Percentiles rank a stretch among this genome's conserved stretches.
Conservation (phyloP, 35 echinoderm and acorn worm species). For the Lytechinus variegatus region DNA sequence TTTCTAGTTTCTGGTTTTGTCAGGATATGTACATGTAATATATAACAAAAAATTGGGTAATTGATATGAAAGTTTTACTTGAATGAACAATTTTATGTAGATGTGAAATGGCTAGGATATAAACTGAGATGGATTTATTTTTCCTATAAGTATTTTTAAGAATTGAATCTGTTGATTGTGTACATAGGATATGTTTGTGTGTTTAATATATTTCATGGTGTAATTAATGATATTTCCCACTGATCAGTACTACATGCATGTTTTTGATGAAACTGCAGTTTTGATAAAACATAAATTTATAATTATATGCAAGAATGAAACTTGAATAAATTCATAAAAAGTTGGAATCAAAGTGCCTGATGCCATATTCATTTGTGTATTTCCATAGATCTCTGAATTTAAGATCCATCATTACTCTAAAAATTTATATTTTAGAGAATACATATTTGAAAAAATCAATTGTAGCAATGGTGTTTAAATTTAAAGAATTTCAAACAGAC, state of each 20-base stretch:
- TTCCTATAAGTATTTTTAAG: too few species aligned
- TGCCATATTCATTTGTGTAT: not conserved
- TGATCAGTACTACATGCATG: not conserved
- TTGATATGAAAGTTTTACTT: not conserved
- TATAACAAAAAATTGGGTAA: not conserved
- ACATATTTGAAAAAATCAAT: not conserved
- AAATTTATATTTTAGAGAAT: not conserved
- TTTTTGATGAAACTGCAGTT: slow-evolving; percentile 3
- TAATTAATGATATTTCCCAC: not conserved
- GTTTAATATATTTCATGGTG: not conserved
- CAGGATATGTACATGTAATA: not conserved
- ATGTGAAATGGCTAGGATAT: not conserved
- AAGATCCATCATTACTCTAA: not conserved
- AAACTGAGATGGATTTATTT: too few species aligned
- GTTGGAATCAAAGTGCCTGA: too few species aligned
- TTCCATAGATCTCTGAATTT: too few species aligned
- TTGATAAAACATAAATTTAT: not conserved
- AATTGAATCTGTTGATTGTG: not conserved
- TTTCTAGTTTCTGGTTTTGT: not conserved
- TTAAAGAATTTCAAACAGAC: not conserved
- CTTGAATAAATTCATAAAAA: not conserved
- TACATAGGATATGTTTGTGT: not conserved
- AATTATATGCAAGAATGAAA: slow-evolving; percentile 3
- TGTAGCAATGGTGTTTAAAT: not conserved
- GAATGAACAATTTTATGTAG: not conserved